phyloP scores from a whole-genome alignment of 2,888 invertebrate genomes.

The Nymphalis c-album region DNA sequence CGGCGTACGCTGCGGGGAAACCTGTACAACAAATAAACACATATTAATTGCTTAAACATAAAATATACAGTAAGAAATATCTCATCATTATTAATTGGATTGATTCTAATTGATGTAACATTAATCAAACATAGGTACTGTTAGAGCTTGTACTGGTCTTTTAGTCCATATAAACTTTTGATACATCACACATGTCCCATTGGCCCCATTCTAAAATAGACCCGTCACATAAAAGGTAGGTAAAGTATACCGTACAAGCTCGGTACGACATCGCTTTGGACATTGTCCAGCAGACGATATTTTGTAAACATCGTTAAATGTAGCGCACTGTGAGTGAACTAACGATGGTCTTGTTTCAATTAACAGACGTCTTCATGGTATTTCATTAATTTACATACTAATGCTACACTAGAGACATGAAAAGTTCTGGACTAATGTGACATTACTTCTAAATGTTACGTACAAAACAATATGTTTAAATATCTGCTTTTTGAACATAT shows the following conservation, averaged over 20 bases:
- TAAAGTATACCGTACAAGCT: conserved; percentile 59
- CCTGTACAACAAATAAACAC: conserved; percentile 83
- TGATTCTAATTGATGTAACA: conserved; percentile 51
- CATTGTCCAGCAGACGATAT: conserved; percentile 71
- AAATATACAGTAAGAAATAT: conserved; percentile 20
- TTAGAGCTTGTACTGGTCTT: conserved; percentile 49
- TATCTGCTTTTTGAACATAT: conserved; percentile 58
- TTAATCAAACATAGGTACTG: conserved; percentile 40
- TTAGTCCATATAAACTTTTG: conserved; percentile 54
- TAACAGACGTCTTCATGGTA: conserved; percentile 44
- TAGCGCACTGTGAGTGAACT: conserved; percentile 63
- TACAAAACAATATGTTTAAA: conserved; percentile 38
- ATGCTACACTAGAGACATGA: conserved; percentile 49
- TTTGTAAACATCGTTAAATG: conserved; percentile 73
- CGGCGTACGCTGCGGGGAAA: conserved; percentile 97
- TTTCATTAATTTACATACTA: conserved; percentile 51
- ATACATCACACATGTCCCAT: conserved; percentile 59
- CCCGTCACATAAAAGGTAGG: conserved; percentile 68
- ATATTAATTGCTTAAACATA: conserved; percentile 45
- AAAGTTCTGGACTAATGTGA: conserved; percentile 37
- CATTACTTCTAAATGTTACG: conserved; percentile 36
- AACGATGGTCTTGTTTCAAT: conserved; percentile 55
- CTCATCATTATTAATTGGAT: conserved; percentile 51
- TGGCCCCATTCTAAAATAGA: conserved; percentile 72
- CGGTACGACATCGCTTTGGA: conserved; percentile 71